phyloP scores from a whole-genome alignment of 2,888 invertebrate genomes.

The Zaprionus bogoriensis region DNA sequence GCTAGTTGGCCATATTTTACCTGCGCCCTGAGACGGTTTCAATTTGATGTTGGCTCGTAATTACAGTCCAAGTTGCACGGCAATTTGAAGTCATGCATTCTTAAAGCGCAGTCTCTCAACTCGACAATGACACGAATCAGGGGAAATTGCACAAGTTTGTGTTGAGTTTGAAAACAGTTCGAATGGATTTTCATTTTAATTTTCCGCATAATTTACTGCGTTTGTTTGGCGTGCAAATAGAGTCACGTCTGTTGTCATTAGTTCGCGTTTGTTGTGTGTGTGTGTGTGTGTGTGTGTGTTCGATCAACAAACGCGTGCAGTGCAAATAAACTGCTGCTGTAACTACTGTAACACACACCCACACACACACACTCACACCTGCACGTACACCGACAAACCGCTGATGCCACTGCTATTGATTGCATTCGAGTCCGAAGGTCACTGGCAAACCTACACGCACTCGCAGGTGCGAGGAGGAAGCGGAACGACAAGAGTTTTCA shows the following conservation, averaged over 20 bases:
- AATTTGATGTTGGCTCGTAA: neutral
- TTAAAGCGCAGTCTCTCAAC: neutral
- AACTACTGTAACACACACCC: slow-evolving; percentile 14
- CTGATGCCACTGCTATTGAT: slow-evolving; percentile 42
- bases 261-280: neutral
- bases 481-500: slow-evolving; percentile 21
- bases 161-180: neutral
- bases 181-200: neutral
- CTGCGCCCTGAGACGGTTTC: slow-evolving; percentile 3
- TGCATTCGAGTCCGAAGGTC: slow-evolving; percentile 30
- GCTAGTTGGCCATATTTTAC: neutral
- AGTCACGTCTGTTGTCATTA: neutral
- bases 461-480: slow-evolving; percentile 12
- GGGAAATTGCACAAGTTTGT: neutral
- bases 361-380: neutral
- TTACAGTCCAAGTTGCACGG: neutral
- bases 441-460: slow-evolving; percentile 36
- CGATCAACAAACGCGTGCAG: slow-evolving; percentile 13
- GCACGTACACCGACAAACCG: slow-evolving; percentile 3
- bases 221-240: neutral
- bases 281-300: slow-evolving; percentile 6
- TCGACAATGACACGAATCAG: neutral
- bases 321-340: slow-evolving; percentile 13
- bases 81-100: slow-evolving; percentile 2
- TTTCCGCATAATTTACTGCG: slow-evolving; percentile 4